Evolutionary conservation across 2,888 invertebrate species (phyloP).

Genomic region (Liopterus haemorrhoidalis): DNA sequence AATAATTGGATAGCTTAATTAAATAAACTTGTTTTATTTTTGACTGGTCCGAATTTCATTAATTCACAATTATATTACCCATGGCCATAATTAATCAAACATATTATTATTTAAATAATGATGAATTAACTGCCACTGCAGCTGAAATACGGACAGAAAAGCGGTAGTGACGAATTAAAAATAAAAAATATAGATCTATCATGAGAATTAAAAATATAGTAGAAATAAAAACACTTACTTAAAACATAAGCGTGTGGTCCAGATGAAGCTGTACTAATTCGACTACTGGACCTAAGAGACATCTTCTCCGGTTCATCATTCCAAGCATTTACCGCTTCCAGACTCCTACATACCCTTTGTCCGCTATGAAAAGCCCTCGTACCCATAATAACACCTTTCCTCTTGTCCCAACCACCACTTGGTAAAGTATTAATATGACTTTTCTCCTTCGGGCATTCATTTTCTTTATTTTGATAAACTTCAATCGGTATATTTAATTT

Average conservation of each 20-base stretch:
- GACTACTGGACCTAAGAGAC: slow-evolving; percentile 42
- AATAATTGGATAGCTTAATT: too few relatives aligned
- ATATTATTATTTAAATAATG: too few relatives aligned
- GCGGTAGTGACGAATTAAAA: too few relatives aligned
- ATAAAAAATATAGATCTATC: too few relatives aligned
- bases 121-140: too few relatives aligned
- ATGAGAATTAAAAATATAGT: too few relatives aligned
- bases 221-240: slow-evolving; percentile 44
- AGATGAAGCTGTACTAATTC: slow-evolving; percentile 38
- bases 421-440: background rate
- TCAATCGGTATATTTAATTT: slow-evolving; percentile 52
- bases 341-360: slow-evolving; percentile 41
- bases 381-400: slow-evolving; percentile 70
- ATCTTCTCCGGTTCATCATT: slow-evolving; percentile 42
- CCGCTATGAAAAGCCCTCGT: slow-evolving; percentile 54
- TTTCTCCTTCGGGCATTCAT: slow-evolving; percentile 54
- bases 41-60: too few relatives aligned
- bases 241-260: slow-evolving; percentile 51
- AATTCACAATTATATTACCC: too few relatives aligned
- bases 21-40: too few relatives aligned
- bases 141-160: too few relatives aligned
- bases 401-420: slow-evolving; percentile 35
- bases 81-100: too few relatives aligned
- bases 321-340: slow-evolving; percentile 42
- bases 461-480: slow-evolving; percentile 62